Evolutionary conservation across 2,888 invertebrate genomes (phyloP).

Genomic region (Sarcophaga carnaria): DNA sequence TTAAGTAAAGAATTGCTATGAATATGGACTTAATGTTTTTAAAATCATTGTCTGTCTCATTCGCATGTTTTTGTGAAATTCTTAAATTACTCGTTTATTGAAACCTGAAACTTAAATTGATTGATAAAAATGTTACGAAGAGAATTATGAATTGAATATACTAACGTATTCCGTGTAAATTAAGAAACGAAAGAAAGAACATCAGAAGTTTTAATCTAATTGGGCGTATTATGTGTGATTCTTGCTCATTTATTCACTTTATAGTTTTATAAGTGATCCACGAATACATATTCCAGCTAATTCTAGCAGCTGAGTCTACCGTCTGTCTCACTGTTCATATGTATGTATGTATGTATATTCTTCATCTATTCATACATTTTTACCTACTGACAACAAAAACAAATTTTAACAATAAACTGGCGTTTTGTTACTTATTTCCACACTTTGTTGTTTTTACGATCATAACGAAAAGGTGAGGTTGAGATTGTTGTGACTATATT

Average conservation of each 20-base stretch:
- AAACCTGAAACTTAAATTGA: too few species aligned
- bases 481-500: not conserved
- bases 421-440: slow-evolving; percentile 53
- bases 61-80: too few species aligned
- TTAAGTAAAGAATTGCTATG: too few species aligned
- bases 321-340: not conserved
- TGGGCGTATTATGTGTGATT: slow-evolving; percentile 78
- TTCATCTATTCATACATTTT: not conserved
- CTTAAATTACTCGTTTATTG: too few species aligned
- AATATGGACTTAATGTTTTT: too few species aligned
- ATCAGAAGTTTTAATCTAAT: slow-evolving; percentile 82
- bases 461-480: slow-evolving; percentile 19
- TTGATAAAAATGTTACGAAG: too few species aligned
- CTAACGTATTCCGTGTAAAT: too few species aligned
- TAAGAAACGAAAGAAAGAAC: not conserved
- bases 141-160: too few species aligned
- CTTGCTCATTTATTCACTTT: slow-evolving; percentile 71
- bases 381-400: slow-evolving; percentile 44
- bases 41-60: too few species aligned
- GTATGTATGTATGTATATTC: not conserved
- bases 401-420: slow-evolving; percentile 56
- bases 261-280: slow-evolving; percentile 72
- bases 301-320: slow-evolving; percentile 21
- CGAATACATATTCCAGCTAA: slow-evolving; percentile 45
- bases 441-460: slow-evolving; percentile 58